Evolutionary conservation across 2,113 vertebrate genomes (phyloP), one percentile per base, ranked within the genome.

Genomic region (Chitala chitala): DNA sequence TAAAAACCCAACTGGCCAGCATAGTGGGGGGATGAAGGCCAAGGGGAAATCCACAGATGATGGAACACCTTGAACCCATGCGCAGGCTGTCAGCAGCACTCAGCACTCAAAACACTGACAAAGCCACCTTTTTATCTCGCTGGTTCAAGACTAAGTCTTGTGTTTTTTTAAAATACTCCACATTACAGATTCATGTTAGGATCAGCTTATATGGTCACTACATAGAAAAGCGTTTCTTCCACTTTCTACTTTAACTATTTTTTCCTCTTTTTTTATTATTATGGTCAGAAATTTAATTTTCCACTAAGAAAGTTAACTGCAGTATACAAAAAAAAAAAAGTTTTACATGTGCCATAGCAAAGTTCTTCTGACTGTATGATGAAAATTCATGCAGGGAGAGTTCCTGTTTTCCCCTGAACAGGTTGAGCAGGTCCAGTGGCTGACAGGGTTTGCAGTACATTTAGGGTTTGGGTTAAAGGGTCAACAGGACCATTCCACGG

Each of bases 31-130:
- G 71, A 86, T 87, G 88, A 86, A 88, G 90, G 87, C 87, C 84
- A 81, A 86, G 56, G 89, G 86, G 86, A 92, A 86, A 84, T 81
- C 80, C 78, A 80, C 85, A 63, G 85, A 90, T 91, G 90, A 92
- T 90, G 87, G 92, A 93, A 84, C 81, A 86, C 85, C 83, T 79
- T 66, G 85, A 75, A 85, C 85, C 85, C 81, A 85, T 20, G 73
- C 72, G 36, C 78, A 78, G 84, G 53, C 69, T 22, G 38, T 26
- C 36, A 36, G 59, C 17, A 29, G 15, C 10, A 29, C 38, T 26
- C 29, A 63, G 4, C 59, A n/a, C 31, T 0, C 26, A 20, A 38
- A 6, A 63, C 4, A 38, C 13, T 63, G 59, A 20, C 38, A 36
- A 63, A 20, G 4, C 40, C 15, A 7, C 22, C n/a, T 66, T 44